Base-by-base conservation (phyloP, 2,888 invertebrate genomes). In the Zaprionus bogoriensis region DNA sequence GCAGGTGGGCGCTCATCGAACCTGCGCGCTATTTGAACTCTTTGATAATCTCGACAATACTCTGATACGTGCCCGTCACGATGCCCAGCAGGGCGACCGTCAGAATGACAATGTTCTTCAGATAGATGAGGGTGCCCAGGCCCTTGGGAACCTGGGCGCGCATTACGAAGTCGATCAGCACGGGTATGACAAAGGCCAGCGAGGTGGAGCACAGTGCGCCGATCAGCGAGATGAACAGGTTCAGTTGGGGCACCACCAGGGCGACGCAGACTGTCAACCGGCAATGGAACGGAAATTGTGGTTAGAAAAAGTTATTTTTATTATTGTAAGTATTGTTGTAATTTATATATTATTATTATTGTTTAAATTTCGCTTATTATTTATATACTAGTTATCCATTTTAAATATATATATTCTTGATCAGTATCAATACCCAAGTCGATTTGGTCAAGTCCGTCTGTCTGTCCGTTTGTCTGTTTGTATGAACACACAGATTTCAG, bases 161-260 rank as follows among this genome's bases (percentile, higher is more conserved):
- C 4, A 93, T 92, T 3, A 96, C 94, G 71, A 97, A 92, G 81
- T 98, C 96, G 66, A 98, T 94, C 50, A 97, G 92, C 0, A 98
- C 96, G 0, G 98, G 98, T 85, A 98, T 95, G 20, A 98, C 92
- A 27, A 98, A 93, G 0, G 97, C 97, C 67, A 98, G 92, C 0
- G 96, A 94, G 4, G 97, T 95, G 82, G 97, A 96, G 89, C 97
- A 96, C 0, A 98, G 93, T 0, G 98, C 97, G 3, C 98, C 98
- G 28, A 98, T 96, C 59, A 98, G 91, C 0, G 98, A 97, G 74
- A 98, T 98, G 91, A 98, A 96, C 2, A 97, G 92, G 10, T 95
- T 95, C 59, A 98, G 91, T 82, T 96, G 93, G 0, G 98, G 98
- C 64, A 98, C 96, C 0, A 95, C 93, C 89, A 96, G 95, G 0